These are phyloP conservation scores for Heliconius charithonia DNA, from an alignment of 2,888 invertebrate species.

Conservation along the genomic window DNA sequence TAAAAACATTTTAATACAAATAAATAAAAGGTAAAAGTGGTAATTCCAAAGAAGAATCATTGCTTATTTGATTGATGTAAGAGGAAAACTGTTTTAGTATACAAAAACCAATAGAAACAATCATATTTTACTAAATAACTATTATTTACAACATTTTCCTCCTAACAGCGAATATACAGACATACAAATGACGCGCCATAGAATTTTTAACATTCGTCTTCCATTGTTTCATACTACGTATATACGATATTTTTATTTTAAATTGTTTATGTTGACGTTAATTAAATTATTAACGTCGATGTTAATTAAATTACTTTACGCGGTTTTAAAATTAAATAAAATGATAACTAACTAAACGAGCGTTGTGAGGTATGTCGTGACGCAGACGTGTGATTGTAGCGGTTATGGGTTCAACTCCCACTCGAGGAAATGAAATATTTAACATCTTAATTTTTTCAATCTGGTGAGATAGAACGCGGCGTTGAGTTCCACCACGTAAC, in stretches of 20 bases:
- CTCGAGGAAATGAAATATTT: too few species aligned
- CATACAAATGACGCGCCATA: not conserved
- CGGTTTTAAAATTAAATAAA: not conserved
- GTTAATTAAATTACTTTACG: constrained; percentile 13
- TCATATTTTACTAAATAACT: constrained; percentile 24
- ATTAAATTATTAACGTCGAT: not conserved
- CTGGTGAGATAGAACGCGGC: too few species aligned
- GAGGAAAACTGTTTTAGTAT: constrained; percentile 7
- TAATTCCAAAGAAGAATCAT: constrained; percentile 1
- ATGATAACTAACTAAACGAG: not conserved
- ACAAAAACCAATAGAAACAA: constrained; percentile 10
- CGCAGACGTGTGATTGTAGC: too few species aligned
- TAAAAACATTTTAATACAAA: not conserved
- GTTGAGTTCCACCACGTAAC: too few species aligned
- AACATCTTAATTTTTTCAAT: too few species aligned
- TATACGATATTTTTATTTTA: not conserved
- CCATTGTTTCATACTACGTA: constrained; percentile 2
- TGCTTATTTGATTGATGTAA: not conserved
- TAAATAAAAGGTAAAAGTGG: constrained; percentile 4
- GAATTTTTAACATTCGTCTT: not conserved
- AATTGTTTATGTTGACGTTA: not conserved
- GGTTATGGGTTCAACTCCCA: too few species aligned
- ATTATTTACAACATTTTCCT: constrained; percentile 19
- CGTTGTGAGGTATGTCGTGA: too few species aligned
- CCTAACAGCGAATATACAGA: not conserved